Base-by-base conservation (phyloP, 1,140 invertebrate genomes). In the Solenopsis fugax region DNA sequence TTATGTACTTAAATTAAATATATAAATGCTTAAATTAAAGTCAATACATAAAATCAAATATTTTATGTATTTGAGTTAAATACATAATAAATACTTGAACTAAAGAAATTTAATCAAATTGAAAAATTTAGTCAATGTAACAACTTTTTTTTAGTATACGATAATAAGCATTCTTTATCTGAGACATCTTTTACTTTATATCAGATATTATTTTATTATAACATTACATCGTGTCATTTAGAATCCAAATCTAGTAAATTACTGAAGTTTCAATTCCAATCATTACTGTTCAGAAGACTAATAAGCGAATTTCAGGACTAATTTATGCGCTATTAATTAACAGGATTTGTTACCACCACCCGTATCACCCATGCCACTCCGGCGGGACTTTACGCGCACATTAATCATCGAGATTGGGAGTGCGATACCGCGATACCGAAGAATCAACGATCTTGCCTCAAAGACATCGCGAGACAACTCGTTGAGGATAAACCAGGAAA, bases 311-410 rank as follows among this genome's bases (percentile, higher is more conserved):
- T 45, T 62, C 3, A 7, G 0, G 1, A 0, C 50, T 85, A 77
- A 85, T 62, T 60, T 7, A 9, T 60, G 7, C 10, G 29, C 5
- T 6, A 54, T 56, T n/a, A 37, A 54, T 90, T 89, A n/a, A 84
- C 72, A 95, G 95, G 95, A 65, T 95, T 98, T 65, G 97, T 98
- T 5, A 98, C 97, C 2, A 98, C 97, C 0, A 96, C 97, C 1
- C 95, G 97, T 58, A 96, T 98, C 1, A 98, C 97, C 0, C 97
- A 98, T 92, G 98, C 98, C 2, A 98, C 98, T 1, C 98, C 98
- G 0, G 97, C 97, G 0, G 96, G 96, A 7, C 94, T 96, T 1
- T 98, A 97, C 89, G 97, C 98, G n/a, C 96, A 97, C 77, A 94
- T 96, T 13, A 96, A 97, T 65, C 93, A 97, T 91, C 94, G 97